Conservation (phyloP, 2,888 invertebrate genomes). For the Drosophila merina region DNA sequence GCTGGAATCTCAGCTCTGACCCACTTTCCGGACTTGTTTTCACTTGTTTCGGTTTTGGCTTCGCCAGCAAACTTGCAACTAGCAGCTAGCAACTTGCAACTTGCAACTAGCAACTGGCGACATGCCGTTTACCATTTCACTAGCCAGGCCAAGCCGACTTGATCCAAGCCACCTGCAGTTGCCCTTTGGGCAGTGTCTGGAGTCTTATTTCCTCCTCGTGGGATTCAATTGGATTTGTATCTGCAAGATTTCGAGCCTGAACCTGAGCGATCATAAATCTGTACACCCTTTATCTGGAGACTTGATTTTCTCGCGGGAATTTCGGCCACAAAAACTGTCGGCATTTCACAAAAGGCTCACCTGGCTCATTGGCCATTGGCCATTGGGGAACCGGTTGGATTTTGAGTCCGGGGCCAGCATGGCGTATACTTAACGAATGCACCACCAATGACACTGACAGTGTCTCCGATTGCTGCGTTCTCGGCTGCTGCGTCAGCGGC, state of each 20-base stretch:
- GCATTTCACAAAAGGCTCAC: conserved; percentile 62
- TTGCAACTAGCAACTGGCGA: conserved; percentile 34
- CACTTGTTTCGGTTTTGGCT: conserved; percentile 72
- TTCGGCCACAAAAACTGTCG: conserved; percentile 46
- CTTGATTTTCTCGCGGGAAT: conserved; percentile 35
- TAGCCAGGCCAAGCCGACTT: conserved; percentile 11
- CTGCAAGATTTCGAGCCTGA: background rate
- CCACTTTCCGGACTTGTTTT: conserved; percentile 76
- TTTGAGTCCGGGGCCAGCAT: conserved; percentile 61
- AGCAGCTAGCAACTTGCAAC: conserved; percentile 16
- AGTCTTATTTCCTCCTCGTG: conserved; percentile 15
- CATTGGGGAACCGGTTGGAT: conserved; percentile 62
- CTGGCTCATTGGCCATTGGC: conserved; percentile 18
- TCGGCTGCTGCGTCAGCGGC: background rate
- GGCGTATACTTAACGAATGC: conserved; percentile 76
- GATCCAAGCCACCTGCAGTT: conserved; percentile 42
- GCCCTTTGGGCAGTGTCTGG: conserved; percentile 72
- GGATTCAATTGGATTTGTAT: conserved; percentile 7
- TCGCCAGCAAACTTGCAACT: conserved; percentile 31
- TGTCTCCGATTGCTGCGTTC: conserved; percentile 13
- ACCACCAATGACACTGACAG: conserved; percentile 70
- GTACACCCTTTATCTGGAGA: conserved; percentile 27
- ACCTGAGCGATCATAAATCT: conserved; percentile 29
- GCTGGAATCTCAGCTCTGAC: conserved; percentile 62
- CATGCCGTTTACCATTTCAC: conserved; percentile 49